Conservation (phyloP, 2,888 invertebrate genomes). For the Itoplectis maculator region DNA sequence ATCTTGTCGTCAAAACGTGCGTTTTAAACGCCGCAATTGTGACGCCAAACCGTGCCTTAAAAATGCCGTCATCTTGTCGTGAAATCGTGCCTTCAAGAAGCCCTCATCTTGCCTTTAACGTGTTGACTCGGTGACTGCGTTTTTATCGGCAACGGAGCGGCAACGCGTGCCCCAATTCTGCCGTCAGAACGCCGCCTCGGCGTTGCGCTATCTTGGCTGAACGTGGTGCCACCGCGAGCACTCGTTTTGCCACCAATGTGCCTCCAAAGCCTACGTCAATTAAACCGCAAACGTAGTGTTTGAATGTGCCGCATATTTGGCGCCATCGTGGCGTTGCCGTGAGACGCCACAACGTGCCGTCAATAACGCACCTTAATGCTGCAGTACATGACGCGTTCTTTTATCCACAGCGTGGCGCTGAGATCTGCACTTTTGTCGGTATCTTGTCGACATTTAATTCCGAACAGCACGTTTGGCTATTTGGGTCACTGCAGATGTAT, state of each 20-base stretch:
- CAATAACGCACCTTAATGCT: constrained; percentile 17
- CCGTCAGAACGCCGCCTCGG: background rate
- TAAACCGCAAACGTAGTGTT: background rate
- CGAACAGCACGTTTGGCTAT: no score
- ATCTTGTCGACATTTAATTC: background rate
- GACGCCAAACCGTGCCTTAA: background rate
- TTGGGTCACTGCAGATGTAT: no score
- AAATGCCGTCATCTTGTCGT: background rate
- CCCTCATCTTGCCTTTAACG: background rate
- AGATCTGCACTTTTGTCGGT: constrained; percentile 13
- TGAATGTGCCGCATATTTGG: constrained; percentile 13
- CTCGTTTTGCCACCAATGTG: constrained; percentile 13
- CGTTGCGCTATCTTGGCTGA: background rate
- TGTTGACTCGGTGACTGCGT: background rate
- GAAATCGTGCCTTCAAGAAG: background rate
- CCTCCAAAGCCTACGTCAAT: background rate
- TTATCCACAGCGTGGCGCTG: background rate
- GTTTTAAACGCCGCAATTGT: background rate
- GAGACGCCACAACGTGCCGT: constrained; percentile 20
- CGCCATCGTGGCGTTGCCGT: constrained; percentile 9
- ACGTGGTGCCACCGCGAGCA: constrained; percentile 14
- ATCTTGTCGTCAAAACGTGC: background rate
- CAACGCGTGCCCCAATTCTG: constrained; percentile 1
- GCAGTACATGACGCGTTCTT: constrained; percentile 16
- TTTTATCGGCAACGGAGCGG: constrained; percentile 1